Percentiles rank a stretch among this genome's conserved stretches.
Evolutionary conservation across 2,888 invertebrate genomes (phyloP).

Genomic region (Yponomeuta malinellus): DNA sequence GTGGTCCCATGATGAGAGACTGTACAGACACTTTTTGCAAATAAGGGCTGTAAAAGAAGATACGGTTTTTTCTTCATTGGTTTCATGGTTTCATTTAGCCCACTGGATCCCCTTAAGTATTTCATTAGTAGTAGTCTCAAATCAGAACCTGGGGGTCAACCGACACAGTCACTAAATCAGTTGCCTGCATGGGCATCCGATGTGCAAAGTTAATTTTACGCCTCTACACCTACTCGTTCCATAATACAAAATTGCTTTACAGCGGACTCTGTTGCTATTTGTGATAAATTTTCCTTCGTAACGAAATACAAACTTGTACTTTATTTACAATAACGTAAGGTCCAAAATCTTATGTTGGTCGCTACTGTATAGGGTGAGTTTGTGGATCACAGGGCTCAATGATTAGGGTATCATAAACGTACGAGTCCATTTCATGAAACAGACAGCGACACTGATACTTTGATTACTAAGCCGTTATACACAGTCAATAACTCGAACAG

Average conservation of each 20-base stretch:
- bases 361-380: constrained; percentile 11
- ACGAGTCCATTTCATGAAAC: constrained; percentile 53
- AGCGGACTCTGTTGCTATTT: constrained; percentile 36
- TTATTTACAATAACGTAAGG: neutral
- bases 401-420: constrained; percentile 62
- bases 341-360: neutral
- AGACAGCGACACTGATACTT: constrained; percentile 46
- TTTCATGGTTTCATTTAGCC: no score
- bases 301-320: neutral
- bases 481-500: constrained; percentile 14
- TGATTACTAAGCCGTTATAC: constrained; percentile 34
- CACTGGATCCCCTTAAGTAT: no score
- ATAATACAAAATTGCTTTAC: constrained; percentile 40
- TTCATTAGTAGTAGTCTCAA: no score
- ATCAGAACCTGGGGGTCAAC: neutral
- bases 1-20: no score
- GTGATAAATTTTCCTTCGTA: constrained; percentile 30
- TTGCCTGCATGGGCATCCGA: neutral
- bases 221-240: constrained; percentile 41
- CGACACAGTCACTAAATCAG: neutral
- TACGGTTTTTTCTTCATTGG: no score
- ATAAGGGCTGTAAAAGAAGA: no score
- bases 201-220: constrained; percentile 39
- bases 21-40: no score
- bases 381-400: constrained; percentile 52